These are phyloP conservation scores for Pseudomyrmex dendroicus DNA, from an alignment of 1,140 invertebrate genomes.

Conservation along the genomic window DNA sequence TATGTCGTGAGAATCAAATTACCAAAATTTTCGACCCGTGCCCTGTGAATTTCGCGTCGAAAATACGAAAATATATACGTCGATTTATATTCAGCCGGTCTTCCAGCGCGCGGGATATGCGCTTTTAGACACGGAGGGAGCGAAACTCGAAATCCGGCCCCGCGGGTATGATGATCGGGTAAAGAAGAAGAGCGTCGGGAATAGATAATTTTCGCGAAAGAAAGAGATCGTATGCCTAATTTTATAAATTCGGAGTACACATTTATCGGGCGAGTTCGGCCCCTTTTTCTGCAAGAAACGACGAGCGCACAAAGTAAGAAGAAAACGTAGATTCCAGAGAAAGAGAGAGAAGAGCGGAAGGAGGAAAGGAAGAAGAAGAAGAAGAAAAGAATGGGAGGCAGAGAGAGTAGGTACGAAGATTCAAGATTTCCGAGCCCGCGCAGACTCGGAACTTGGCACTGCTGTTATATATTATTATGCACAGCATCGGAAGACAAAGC, in stretches of 20 bases:
- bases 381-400: not conserved
- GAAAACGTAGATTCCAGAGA: slow-evolving; percentile 27
- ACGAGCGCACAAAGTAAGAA: slow-evolving; percentile 35
- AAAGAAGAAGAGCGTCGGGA: slow-evolving; percentile 63
- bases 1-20: slow-evolving; percentile 5
- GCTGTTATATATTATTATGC: slow-evolving; percentile 42
- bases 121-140: slow-evolving; percentile 47
- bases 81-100: slow-evolving; percentile 64
- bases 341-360: not conserved
- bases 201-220: slow-evolving; percentile 79
- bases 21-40: not conserved
- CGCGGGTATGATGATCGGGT: slow-evolving; percentile 72
- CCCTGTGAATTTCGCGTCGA: slow-evolving; percentile 51
- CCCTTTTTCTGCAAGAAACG: not conserved
- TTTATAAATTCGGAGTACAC: slow-evolving; percentile 65
- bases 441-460: slow-evolving; percentile 44
- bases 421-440: slow-evolving; percentile 36
- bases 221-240: slow-evolving; percentile 67
- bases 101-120: slow-evolving; percentile 33
- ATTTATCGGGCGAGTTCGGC: slow-evolving; percentile 21
- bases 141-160: slow-evolving; percentile 79
- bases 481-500: slow-evolving; percentile 46
- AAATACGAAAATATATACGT: slow-evolving; percentile 76
- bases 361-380: no score
- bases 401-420: slow-evolving; percentile 45